Base-by-base conservation (phyloP, 2,797 vertebrate species). In the Platalea minor region DNA sequence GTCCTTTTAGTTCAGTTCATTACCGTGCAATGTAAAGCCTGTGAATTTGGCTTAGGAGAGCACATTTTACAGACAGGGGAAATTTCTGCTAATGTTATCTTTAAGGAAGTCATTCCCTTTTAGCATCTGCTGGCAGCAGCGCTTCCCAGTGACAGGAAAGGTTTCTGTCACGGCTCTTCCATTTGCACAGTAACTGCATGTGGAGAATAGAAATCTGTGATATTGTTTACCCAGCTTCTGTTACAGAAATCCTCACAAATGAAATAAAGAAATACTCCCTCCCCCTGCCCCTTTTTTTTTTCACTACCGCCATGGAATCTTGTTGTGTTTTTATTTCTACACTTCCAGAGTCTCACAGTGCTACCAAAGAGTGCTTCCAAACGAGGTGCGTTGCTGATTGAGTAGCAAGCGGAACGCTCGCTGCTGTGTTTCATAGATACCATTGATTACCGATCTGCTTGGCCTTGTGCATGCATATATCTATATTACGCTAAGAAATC, bases 231-330 rank as follows among this genome's bases (percentile, higher is more conserved):
- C 29, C 26, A 18, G 24, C 29, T 69, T 68, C 64, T 75, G 17
- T 57, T 46, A 76, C 18, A 79, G 67, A 91, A 84, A 79, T 64
- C 18, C 11, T 88, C 28, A 64, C 13, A 45, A 76, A 46, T 9
- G 10, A 92, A 29, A 80, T 11, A 65, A 72, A 53, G 9, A 64
- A 90, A 39, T 45, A 29, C 5, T 51, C 8, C 2, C 14, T 25
- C 6, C 5, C 1, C 4, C 7, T 2, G 1, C 9, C 1, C 19
- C 39, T 10, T 31, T 45, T 68, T 23, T 41, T 48, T 31, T 25
- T 16, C 3, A 21, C 26, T 59, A 17, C 9, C 2, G 3, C 14
- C 48, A 23, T 21, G 18, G 41, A 83, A 67, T 48, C 35, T 67
- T 51, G 6, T 37, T 88, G 54, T 67, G 10, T 1, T 67, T 72